These are phyloP conservation scores for Branchinecta lynchi DNA, from an alignment of 1,140 invertebrate species.

Conservation along the genomic window DNA sequence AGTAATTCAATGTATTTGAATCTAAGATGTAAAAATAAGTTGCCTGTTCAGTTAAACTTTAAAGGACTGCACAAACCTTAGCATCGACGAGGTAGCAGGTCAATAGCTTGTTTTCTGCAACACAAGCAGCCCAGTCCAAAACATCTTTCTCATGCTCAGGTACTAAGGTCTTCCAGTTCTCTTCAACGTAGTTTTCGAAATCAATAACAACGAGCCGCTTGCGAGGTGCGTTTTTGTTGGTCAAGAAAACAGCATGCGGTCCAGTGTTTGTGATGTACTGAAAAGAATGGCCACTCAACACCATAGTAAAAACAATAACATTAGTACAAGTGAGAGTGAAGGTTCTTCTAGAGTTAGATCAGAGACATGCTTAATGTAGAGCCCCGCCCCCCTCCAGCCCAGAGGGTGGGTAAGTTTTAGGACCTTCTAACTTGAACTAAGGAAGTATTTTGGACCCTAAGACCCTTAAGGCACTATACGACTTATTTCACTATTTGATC, in stretches of 20 bases:
- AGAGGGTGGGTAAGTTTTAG: too few relatives aligned
- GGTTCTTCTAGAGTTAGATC: background rate
- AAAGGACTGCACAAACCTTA: conserved; percentile 44
- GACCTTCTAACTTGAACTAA: too few relatives aligned
- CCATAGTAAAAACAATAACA: background rate
- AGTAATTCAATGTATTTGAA: too few relatives aligned
- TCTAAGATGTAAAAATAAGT: too few relatives aligned
- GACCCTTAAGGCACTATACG: too few relatives aligned
- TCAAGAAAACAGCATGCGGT: conserved; percentile 65
- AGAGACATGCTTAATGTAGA: too few relatives aligned
- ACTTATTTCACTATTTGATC: too few relatives aligned
- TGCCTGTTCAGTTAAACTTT: background rate
- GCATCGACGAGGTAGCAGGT: conserved; percentile 87
- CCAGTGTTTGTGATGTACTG: conserved; percentile 85
- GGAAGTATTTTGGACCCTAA: too few relatives aligned
- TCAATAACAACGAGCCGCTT: conserved; percentile 78
- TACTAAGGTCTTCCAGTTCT: conserved; percentile 70
- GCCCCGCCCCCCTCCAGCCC: too few relatives aligned
- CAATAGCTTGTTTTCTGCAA: conserved; percentile 72
- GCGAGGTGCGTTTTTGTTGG: conserved; percentile 84
- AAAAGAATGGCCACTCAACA: conserved; percentile 26
- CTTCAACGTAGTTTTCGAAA: conserved; percentile 53
- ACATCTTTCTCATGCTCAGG: conserved; percentile 73
- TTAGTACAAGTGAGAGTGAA: background rate
- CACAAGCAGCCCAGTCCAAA: conserved; percentile 67